phyloP scores from a whole-genome alignment of 2,797 vertebrate species.

The Onychomys leucogaster region DNA sequence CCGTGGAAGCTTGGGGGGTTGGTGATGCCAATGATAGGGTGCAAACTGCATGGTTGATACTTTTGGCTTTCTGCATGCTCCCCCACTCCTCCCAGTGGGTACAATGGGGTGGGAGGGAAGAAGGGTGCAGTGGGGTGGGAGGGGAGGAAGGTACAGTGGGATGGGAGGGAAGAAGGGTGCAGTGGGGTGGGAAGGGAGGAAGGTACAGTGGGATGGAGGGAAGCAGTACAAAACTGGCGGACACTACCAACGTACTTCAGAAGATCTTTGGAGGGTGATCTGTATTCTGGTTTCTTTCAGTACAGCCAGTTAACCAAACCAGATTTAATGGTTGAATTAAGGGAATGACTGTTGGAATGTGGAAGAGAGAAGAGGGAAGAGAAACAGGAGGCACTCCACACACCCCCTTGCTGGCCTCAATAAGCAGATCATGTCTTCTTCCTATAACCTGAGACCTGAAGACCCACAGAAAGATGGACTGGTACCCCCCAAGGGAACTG shows the following conservation, averaged over 20 bases:
- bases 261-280: conserved; percentile 31
- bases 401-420: conserved; percentile 12
- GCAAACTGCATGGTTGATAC: not conserved
- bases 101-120: not conserved
- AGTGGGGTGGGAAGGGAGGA: not conserved
- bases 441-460: not conserved
- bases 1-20: not conserved
- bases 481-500: not conserved
- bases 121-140: not conserved
- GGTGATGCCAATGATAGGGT: not conserved
- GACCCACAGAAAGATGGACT: not conserved
- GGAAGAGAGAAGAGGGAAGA: conserved; percentile 49
- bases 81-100: not conserved
- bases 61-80: not conserved
- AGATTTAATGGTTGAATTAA: conserved; percentile 55
- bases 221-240: not conserved
- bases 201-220: not conserved
- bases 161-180: not conserved
- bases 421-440: not conserved
- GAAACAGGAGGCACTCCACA: conserved; percentile 1
- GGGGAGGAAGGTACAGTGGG: not conserved
- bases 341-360: not conserved
- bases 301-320: conserved; percentile 9
- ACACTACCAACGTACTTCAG: not conserved
- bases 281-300: conserved; percentile 20